Evolutionary conservation across 92 coral and sea anemone species (phyloP).

Genomic region (Umimayanthus chanpuru): DNA sequence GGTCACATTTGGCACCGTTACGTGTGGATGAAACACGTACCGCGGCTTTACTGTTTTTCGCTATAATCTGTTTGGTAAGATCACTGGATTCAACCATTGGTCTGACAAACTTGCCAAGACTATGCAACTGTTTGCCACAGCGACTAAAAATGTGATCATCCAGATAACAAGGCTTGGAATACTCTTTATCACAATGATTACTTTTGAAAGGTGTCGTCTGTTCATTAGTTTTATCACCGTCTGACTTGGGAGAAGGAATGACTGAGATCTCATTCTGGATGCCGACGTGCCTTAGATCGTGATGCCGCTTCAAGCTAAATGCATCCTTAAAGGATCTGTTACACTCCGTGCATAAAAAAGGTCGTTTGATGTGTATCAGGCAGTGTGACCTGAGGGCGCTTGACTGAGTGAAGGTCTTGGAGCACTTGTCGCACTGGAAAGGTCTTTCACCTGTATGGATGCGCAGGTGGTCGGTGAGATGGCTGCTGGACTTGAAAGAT

Average conservation of each 20-base stretch:
- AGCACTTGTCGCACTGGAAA: slow-evolving; percentile 14
- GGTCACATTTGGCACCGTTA: background rate
- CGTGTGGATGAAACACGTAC: too few species aligned
- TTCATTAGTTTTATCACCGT: background rate
- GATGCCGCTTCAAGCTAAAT: background rate
- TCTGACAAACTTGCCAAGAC: background rate
- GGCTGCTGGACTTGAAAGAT: slow-evolving; percentile 35
- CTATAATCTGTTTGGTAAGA: background rate
- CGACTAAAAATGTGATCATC: slow-evolving; percentile 12
- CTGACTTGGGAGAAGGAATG: background rate
- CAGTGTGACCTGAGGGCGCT: slow-evolving; percentile 28
- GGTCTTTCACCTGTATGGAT: slow-evolving; percentile 44
- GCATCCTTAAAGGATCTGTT: slow-evolving; percentile 20
- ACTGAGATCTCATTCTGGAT: background rate
- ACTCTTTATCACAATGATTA: slow-evolving; percentile 15
- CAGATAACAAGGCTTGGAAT: slow-evolving; percentile 7
- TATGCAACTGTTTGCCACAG: background rate
- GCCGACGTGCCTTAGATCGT: background rate
- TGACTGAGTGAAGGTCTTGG: slow-evolving; percentile 30
- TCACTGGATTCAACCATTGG: background rate
- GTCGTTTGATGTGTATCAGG: slow-evolving; percentile 28
- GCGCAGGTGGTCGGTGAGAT: slow-evolving; percentile 36
- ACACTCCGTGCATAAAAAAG: slow-evolving; percentile 32
- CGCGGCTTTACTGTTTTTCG: too few species aligned
- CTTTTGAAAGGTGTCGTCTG: background rate